Evolutionary conservation across 2,888 invertebrate species (phyloP), one percentile per base, ranked within the genome.

Genomic region (Agrotis ipsilon): DNA sequence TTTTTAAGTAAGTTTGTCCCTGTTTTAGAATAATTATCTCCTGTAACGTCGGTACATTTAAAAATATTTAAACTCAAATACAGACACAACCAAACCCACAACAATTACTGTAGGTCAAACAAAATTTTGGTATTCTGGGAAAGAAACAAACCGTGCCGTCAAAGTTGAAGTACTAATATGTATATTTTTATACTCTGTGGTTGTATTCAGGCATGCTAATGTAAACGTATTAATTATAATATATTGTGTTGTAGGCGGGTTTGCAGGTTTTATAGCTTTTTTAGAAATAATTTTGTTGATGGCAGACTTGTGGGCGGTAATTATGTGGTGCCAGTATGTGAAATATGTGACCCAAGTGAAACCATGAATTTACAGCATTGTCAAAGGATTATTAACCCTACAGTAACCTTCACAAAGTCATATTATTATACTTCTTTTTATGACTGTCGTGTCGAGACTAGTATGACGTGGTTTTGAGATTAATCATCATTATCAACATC

Each of bases 141-240:
- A 39, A 39, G n/a, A 1, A 39, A 11, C 2, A 4, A 39, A 39
- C 9, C 39, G 39, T 39, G 39, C 39, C 9, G 11, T 39, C 39
- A 39, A 39, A 39, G 32, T 55, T 55, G 13, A 55, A 32, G 32
- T 55, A 55, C 55, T 13, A 9, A 32, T n/a, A n/a, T n/a, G n/a
- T 32, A 0, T 14, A 32, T 39, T 11, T 11, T 39, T 11, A 39
- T 39, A 11, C 39, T 39, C 55, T 55, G 32, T 32, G n/a, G 32
- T 55, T 68, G 72, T 81, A 69, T 81, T 70, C 75, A 70, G 18
- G 48, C 67, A 62, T 71, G 68, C 52, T 68, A 68, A 70, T 78
- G 57, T 75, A 68, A 66, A 78, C 71, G 61, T 71, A 81, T 82
- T 75, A 61, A 77, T 83, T 72, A 77, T 70, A 58, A 67, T 62